Evolutionary conservation across 2,113 vertebrate genomes (phyloP).

Genomic region (Pangasianodon hypophthalmus): DNA sequence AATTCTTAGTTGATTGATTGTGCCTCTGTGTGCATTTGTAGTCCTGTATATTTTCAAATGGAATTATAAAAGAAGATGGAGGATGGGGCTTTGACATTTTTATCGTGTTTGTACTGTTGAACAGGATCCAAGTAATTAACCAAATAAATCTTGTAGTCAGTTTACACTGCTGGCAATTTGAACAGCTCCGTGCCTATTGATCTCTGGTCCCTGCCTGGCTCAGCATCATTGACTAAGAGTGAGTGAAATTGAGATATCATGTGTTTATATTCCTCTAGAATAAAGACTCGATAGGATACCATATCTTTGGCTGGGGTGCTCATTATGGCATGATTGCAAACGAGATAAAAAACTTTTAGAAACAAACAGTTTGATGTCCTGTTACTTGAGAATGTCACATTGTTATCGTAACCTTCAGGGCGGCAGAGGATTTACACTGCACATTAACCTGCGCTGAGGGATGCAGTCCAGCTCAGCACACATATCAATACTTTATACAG

Average conservation of each 20-base stretch:
- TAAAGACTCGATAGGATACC: constrained; percentile 36
- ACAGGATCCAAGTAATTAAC: constrained; percentile 66
- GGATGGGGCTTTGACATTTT: constrained; percentile 56
- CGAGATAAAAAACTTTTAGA: constrained; percentile 20
- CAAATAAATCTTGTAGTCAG: constrained; percentile 69
- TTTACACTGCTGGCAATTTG: constrained; percentile 63
- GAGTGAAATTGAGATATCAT: constrained; percentile 60
- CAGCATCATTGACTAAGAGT: constrained; percentile 60
- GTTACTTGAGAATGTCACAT: constrained; percentile 17
- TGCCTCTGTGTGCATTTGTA: not conserved
- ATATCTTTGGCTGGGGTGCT: not conserved
- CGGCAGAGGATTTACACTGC: constrained; percentile 5
- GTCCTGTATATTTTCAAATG: not conserved
- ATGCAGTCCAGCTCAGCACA: not conserved
- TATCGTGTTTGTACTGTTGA: constrained; percentile 58
- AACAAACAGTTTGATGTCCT: constrained; percentile 30
- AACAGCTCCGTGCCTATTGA: constrained; percentile 65
- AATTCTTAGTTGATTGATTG: not conserved
- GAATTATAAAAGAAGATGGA: constrained; percentile 23
- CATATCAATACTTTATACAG: constrained; percentile 9
- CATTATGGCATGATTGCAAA: not conserved
- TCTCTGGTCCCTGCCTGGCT: constrained; percentile 55
- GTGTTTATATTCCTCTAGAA: constrained; percentile 45
- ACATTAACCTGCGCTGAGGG: constrained; percentile 6
- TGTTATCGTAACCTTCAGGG: not conserved